These are phyloP conservation scores for Musca domestica DNA, from an alignment of 1,140 invertebrate species.

Conservation along the genomic window DNA sequence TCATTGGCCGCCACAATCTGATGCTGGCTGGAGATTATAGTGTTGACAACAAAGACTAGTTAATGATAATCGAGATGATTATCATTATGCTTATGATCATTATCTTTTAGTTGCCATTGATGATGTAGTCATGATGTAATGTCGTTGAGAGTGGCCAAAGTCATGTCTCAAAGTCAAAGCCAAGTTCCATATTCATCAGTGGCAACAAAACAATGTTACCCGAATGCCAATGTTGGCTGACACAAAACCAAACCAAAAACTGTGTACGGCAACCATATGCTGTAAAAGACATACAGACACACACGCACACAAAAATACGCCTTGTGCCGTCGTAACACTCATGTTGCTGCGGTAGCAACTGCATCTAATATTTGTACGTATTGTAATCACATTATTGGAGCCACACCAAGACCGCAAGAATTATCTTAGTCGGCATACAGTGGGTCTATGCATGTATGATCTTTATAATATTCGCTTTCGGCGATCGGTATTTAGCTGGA, in stretches of 20 bases:
- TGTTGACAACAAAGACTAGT: neutral
- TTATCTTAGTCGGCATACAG: neutral
- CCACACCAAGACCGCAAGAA: conserved; percentile 6
- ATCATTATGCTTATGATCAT: neutral
- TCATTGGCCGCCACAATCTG: too few species aligned
- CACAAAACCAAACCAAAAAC: neutral
- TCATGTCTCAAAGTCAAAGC: conserved; percentile 31
- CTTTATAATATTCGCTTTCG: too few species aligned
- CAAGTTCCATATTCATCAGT: conserved; percentile 31
- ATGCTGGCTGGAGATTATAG: neutral
- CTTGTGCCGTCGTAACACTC: too few species aligned
- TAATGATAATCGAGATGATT: neutral
- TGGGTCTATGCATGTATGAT: too few species aligned
- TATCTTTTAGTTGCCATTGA: neutral
- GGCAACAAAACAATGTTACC: conserved; percentile 17
- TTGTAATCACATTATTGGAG: conserved; percentile 10
- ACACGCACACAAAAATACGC: too few species aligned
- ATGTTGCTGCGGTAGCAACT: too few species aligned
- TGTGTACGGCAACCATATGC: neutral
- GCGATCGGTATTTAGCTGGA: too few species aligned
- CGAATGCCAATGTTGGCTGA: neutral
- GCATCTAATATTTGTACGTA: neutral
- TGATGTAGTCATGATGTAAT: conserved; percentile 28
- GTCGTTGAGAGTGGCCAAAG: conserved; percentile 24
- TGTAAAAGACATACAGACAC: neutral